Base-by-base conservation (phyloP, 2,888 invertebrate species). In the Nowickia ferox region DNA sequence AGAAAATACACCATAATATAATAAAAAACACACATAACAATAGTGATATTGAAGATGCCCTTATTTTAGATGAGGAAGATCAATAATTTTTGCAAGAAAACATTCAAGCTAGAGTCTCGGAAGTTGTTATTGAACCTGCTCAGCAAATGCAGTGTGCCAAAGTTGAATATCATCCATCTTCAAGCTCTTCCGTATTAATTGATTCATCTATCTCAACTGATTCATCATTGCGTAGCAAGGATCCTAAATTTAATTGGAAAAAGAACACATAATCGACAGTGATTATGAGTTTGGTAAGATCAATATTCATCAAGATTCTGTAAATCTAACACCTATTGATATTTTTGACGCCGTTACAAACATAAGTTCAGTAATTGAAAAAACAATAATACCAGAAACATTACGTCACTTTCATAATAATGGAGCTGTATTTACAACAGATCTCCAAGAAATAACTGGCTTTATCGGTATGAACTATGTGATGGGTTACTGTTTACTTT, bases 401-500 rank as follows among this genome's bases (percentile, higher is more conserved):
- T 40, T 69, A 69, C 19, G 19, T 13, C 5, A 40, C 17, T 40
- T 40, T 30, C 53, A 40, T 40, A 17, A 68, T 10, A 48, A 22
- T 68, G 51, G 68, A 48, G 13, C 68, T 17, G 15, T 2, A 11
- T 68, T n/a, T 38, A 68, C 51, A 51, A 51, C 38, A 51, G 51
- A 48, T 51, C 15, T 57, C 30, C 57, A 57, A 57, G 44, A 72
- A 57, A 57, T 46, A 44, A 19, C 30, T 44, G 55, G 9, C 19
- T 72, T 72, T n/a, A 61, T 61, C 22, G 59, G 69, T 46, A 79
- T 63, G 63, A 46, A 80, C n/a, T 72, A 53, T 72, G 44, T 77
- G 11, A 55, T 71, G 77, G 51, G 71, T 5, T 71, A 77, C 65
- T 77, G 22, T 48, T 77, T 53, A 77, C 83, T 15, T 22, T 82